phyloP scores from a whole-genome alignment of 1,140 invertebrate genomes.

The Ceratosolen solmsi region DNA sequence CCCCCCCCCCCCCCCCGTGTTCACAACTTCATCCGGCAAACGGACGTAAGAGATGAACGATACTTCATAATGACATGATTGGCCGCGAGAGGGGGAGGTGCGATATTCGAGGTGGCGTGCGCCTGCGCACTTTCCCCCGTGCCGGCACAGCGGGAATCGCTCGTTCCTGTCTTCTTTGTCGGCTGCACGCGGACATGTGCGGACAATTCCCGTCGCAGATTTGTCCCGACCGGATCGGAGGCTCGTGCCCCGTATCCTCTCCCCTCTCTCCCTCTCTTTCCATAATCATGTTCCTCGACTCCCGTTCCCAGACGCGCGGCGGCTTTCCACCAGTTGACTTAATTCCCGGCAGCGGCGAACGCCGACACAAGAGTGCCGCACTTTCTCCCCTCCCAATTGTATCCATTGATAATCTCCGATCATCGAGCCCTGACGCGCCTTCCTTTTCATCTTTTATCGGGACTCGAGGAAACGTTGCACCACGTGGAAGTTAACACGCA shows the following conservation, averaged over 20 bases:
- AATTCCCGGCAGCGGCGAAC: conserved; percentile 9
- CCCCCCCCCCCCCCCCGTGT: not conserved
- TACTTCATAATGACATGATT: too few species aligned
- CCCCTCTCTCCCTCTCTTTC: conserved; percentile 38
- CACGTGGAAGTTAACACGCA: not conserved
- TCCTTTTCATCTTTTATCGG: not conserved
- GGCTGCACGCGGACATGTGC: conserved; percentile 68
- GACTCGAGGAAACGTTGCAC: not conserved
- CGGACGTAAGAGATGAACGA: not conserved
- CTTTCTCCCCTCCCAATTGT: not conserved
- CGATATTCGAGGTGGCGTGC: not conserved
- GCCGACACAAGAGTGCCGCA: not conserved
- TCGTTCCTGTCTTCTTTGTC: conserved; percentile 63
- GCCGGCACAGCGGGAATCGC: conserved; percentile 61
- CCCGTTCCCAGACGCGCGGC: conserved; percentile 13
- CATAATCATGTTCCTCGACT: conserved; percentile 53
- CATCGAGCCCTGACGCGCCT: conserved; percentile 9
- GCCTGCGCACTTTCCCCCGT: not conserved
- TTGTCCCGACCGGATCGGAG: conserved; percentile 55
- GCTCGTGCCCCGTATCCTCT: conserved; percentile 41
- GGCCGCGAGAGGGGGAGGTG: not conserved
- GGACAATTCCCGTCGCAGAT: conserved; percentile 72
- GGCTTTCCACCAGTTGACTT: conserved; percentile 29
- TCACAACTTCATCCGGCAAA: conserved; percentile 17
- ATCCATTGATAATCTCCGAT: conserved; percentile 36